A percentile compares a stretch with the other conserved stretches of the same genome.
Evolutionary conservation across 2,113 vertebrate genomes (phyloP).

Genomic region (Furnarius figulus): DNA sequence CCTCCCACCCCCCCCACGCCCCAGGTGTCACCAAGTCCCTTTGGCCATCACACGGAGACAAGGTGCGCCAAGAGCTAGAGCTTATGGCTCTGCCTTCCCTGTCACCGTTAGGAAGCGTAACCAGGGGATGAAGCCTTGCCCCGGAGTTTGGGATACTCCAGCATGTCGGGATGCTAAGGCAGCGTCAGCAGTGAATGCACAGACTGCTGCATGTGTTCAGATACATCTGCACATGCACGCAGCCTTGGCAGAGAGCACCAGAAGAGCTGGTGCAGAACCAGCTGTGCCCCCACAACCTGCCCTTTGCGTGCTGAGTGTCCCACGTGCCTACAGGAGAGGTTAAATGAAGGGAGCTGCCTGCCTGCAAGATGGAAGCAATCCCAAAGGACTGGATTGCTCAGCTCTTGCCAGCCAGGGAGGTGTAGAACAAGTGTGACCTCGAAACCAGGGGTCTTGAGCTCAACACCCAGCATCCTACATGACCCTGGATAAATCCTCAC

Average conservation of each 20-base stretch:
- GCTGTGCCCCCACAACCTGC: background rate
- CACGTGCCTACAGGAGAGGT: background rate
- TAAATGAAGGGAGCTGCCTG: background rate
- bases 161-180: background rate
- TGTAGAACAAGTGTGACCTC: background rate
- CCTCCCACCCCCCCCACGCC: background rate
- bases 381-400: background rate
- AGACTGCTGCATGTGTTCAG: fast-evolving
- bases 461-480: background rate
- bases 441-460: background rate
- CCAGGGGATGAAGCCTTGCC: background rate
- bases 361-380: background rate
- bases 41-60: fast-evolving
- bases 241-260: background rate
- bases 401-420: background rate
- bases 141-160: background rate
- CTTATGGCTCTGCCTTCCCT: background rate
- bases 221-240: fast-evolving
- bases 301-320: fast-evolving
- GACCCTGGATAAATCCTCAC: background rate
- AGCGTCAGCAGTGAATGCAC: background rate
- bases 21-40: background rate
- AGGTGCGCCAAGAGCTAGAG: background rate
- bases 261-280: background rate
- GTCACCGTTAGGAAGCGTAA: background rate